Conservation (phyloP, 2,113 vertebrate genomes). For the Rhabdornis inornatus region DNA sequence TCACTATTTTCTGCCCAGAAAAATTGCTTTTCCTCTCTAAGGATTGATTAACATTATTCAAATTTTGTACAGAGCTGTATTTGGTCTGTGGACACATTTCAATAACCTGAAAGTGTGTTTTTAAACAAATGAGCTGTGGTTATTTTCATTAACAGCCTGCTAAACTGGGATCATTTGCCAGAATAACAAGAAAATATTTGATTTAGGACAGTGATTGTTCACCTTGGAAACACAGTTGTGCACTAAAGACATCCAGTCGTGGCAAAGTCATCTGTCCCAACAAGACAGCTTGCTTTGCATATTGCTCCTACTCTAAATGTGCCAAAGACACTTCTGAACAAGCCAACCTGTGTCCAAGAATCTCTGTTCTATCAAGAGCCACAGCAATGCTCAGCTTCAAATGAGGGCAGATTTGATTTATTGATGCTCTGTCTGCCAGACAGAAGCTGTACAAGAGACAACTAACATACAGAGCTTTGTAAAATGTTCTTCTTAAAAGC, state of each 20-base stretch:
- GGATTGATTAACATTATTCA: neutral
- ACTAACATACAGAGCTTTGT: neutral
- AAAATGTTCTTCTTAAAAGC: neutral
- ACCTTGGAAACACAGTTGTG: neutral
- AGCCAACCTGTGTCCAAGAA: neutral
- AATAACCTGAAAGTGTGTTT: neutral
- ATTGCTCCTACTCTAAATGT: neutral
- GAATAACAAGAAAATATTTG: neutral
- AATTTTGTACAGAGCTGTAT: neutral
- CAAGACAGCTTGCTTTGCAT: neutral
- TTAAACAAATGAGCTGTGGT: neutral
- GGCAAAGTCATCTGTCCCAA: neutral
- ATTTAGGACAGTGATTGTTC: neutral
- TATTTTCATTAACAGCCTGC: neutral
- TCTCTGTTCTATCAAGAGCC: neutral
- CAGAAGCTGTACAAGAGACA: neutral
- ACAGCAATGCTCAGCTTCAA: neutral
- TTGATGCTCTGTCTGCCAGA: neutral
- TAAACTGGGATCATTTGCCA: neutral
- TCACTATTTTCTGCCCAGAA: neutral
- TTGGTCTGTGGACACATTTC: neutral
- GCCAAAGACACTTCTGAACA: neutral
- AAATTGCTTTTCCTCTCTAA: neutral
- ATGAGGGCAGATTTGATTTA: neutral
- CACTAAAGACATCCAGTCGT: neutral